Evolutionary conservation across 2,888 invertebrate genomes (phyloP).

Genomic region (Graphium colonna): DNA sequence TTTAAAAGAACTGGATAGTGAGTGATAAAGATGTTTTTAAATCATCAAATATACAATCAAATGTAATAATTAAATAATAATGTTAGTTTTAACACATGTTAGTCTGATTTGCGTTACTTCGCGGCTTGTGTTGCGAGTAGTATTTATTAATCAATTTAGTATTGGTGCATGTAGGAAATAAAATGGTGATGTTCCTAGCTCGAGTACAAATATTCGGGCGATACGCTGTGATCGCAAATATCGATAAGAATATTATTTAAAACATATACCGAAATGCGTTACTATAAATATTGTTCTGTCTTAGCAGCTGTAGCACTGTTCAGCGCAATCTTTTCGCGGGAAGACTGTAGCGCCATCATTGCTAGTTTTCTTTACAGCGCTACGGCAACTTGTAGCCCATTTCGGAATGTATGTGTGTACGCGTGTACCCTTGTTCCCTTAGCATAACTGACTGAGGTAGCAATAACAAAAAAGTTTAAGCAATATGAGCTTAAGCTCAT

Average conservation of each 20-base stretch:
- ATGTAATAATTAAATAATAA: no score
- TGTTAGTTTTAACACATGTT: no score
- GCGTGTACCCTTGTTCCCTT: no score
- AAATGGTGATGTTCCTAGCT: constrained; percentile 49
- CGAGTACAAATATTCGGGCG: constrained; percentile 38
- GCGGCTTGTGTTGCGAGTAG: background rate
- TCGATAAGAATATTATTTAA: constrained; percentile 26
- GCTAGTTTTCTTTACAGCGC: no score
- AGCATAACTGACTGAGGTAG: no score
- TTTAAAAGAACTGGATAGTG: background rate
- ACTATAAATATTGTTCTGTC: background rate
- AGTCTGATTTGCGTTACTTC: background rate
- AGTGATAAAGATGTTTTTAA: background rate
- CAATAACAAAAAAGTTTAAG: no score
- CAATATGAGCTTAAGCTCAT: no score
- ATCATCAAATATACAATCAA: no score
- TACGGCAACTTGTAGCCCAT: no score
- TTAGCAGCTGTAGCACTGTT: background rate
- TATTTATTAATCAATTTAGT: background rate
- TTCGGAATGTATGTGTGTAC: no score
- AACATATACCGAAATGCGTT: background rate
- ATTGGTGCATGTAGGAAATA: constrained; percentile 12
- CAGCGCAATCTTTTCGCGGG: no score
- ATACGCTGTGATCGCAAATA: constrained; percentile 43
- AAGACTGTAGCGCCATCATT: no score